Evolutionary conservation across 2,888 invertebrate species (phyloP).

Genomic region (Spilosoma lubricipeda): DNA sequence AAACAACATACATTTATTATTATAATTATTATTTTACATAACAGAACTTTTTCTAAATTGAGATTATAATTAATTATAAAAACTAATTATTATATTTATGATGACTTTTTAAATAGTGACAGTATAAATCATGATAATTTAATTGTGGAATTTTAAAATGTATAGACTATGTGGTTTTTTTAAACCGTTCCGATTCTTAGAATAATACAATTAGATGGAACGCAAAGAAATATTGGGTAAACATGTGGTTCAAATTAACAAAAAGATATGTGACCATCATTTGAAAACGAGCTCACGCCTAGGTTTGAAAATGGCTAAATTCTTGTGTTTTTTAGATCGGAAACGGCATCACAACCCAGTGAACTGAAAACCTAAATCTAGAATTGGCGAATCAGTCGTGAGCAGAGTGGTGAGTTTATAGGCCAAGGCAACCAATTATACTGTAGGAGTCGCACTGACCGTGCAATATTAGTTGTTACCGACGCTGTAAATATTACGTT

Average conservation of each 20-base stretch:
- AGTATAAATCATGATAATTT: neutral
- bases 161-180: neutral
- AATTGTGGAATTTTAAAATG: neutral
- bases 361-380: constrained; percentile 86
- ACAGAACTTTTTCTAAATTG: neutral
- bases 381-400: constrained; percentile 80
- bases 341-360: constrained; percentile 77
- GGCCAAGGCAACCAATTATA: constrained; percentile 82
- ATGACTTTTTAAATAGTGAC: neutral
- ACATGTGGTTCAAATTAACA: neutral
- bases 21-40: neutral
- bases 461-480: constrained; percentile 47
- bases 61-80: neutral
- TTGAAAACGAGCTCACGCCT: neutral
- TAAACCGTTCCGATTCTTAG: neutral
- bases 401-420: constrained; percentile 74
- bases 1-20: neutral
- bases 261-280: neutral
- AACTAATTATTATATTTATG: neutral
- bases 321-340: constrained; percentile 58
- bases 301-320: constrained; percentile 27
- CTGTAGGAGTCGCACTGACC: constrained; percentile 59
- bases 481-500: constrained; percentile 55
- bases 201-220: neutral
- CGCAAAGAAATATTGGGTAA: neutral